Evolutionary conservation across 2,113 vertebrate genomes (phyloP).

Genomic region (Carassius gibelio): DNA sequence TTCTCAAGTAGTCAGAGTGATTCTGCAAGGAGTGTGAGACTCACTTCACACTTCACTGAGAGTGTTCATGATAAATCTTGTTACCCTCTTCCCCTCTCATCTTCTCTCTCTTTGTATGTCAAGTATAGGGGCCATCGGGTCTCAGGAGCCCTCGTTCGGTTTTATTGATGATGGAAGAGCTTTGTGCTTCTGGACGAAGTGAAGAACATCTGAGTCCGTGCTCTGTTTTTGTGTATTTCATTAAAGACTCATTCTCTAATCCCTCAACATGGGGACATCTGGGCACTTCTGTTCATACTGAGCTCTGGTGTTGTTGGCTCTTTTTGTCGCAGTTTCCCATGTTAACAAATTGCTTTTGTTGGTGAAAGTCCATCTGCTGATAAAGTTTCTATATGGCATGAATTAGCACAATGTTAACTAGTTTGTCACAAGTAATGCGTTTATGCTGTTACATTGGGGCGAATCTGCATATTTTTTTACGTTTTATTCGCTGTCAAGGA

Average conservation of each 20-base stretch:
- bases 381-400: background rate
- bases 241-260: conserved; percentile 16
- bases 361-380: conserved; percentile 10
- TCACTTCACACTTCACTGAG: conserved; percentile 44
- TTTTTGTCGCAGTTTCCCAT: background rate
- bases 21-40: conserved; percentile 38
- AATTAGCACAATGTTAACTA: background rate
- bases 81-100: conserved; percentile 61
- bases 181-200: conserved; percentile 15
- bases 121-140: background rate
- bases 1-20: background rate
- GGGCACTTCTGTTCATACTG: conserved; percentile 11
- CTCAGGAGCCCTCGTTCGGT: conserved; percentile 41
- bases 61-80: conserved; percentile 30
- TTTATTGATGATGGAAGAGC: conserved; percentile 27
- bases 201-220: conserved; percentile 16
- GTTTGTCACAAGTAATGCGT: background rate
- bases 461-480: background rate
- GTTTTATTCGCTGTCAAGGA: background rate
- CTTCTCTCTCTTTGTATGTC: conserved; percentile 3
- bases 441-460: background rate
- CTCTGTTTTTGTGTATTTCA: background rate
- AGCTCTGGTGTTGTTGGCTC: background rate
- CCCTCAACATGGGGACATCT: conserved; percentile 23
- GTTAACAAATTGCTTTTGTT: conserved; percentile 25